Evolutionary conservation across 2,888 invertebrate species (phyloP), one percentile per base, ranked within the genome.

Genomic region (Cordilura impudica): DNA sequence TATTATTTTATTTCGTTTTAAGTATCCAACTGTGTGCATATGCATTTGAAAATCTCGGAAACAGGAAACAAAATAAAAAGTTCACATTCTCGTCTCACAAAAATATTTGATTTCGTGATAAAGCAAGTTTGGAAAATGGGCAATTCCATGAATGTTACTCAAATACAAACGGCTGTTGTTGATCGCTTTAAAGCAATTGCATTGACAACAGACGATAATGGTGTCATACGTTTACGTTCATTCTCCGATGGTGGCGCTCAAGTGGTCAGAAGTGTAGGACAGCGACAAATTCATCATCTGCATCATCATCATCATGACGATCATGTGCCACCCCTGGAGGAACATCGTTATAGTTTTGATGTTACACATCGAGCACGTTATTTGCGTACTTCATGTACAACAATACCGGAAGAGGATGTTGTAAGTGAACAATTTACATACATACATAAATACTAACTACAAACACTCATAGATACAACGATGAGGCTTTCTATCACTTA

Each of bases 351-450:
- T 2, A 87, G 87, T 47, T 77, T 87, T 73, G 87, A 87, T 72
- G 84, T 84, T 8, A 82, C 84, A 78, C 84, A 87, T 82, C 85
- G 87, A 18, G 82, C 86, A 61, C 85, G 87, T 1, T 87, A 86
- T 78, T 82, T 87, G 56, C 85, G 87, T 61, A 87, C 87, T 14
- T 87, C 87, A 2, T 87, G 87, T 70, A 86, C 87, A 19, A 87
- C 87, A 18, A 87, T 87, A 82, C 87, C 87, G 19, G 87, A 87
- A 82, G 87, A 87, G 78, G 87, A 87, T 76, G 86, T 86, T 49
- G 86, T 87, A 86, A 87, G 87, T 83, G 75, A 23, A n/a, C n/a
- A n/a, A n/a, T n/a, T n/a, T n/a, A n/a, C n/a, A n/a, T n/a, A 51
- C 43, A 4, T 31, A 31, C 14, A 31, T n/a, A 39, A 2, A 39